Evolutionary conservation across 2,888 invertebrate species (phyloP).

Genomic region (Synanthedon myopaeformis): DNA sequence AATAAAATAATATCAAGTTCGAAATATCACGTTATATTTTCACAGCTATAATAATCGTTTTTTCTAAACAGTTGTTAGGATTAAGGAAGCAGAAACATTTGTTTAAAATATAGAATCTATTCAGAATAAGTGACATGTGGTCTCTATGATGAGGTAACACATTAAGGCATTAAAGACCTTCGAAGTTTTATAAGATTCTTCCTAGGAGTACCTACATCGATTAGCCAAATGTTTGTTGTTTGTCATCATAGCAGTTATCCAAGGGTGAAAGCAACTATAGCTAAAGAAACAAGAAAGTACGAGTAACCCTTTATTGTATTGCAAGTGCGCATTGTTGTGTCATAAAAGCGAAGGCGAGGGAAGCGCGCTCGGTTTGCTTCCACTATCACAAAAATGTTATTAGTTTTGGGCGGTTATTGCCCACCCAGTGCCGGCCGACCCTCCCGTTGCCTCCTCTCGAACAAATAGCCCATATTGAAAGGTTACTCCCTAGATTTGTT

Average conservation of each 20-base stretch:
- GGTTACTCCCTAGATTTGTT: conserved; percentile 15
- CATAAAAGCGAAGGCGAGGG: conserved; percentile 49
- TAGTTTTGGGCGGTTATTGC: conserved; percentile 65
- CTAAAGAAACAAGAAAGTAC: conserved; percentile 23
- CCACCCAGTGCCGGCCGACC: conserved; percentile 44
- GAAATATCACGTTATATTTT: too few species aligned
- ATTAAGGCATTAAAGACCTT: too few species aligned
- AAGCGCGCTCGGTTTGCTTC: conserved; percentile 46
- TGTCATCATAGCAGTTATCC: neutral
- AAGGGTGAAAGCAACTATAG: conserved; percentile 26
- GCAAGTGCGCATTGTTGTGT: conserved; percentile 54
- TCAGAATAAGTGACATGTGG: too few species aligned
- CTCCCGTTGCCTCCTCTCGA: conserved; percentile 35
- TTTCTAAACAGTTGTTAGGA: too few species aligned
- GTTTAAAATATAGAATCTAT: too few species aligned
- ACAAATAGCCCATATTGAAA: conserved; percentile 23
- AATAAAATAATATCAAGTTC: too few species aligned
- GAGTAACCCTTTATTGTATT: conserved; percentile 47
- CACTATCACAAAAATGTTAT: conserved; percentile 67
- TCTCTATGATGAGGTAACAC: too few species aligned
- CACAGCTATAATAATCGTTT: too few species aligned
- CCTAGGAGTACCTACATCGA: too few species aligned
- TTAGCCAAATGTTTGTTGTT: neutral
- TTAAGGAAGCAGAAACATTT: too few species aligned
- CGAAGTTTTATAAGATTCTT: too few species aligned